These are phyloP conservation scores for Ambastaia sidthimunki DNA, from an alignment of 2,797 vertebrate species.

Conservation along the genomic window DNA sequence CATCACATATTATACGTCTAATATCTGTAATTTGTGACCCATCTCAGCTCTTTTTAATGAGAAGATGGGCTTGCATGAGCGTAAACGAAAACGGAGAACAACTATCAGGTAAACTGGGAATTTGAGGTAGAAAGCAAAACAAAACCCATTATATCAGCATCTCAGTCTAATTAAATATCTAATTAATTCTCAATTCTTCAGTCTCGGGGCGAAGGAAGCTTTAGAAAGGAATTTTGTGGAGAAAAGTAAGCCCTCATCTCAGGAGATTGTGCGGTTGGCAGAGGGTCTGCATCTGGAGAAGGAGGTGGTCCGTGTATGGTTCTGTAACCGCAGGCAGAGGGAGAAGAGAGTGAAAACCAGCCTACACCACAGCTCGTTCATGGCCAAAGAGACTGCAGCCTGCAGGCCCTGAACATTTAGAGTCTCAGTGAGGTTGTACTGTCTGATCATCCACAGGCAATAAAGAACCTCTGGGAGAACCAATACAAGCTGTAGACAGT, in stretches of 20 bases:
- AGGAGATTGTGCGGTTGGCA: slow-evolving; percentile 95
- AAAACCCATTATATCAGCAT: slow-evolving; percentile 32
- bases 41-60: slow-evolving; percentile 91
- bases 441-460: not conserved
- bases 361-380: slow-evolving; percentile 88
- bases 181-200: slow-evolving; percentile 66
- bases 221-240: slow-evolving; percentile 93
- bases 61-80: slow-evolving; percentile 93
- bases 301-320: slow-evolving; percentile 98
- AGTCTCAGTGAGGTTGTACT: not conserved
- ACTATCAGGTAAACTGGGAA: slow-evolving; percentile 88
- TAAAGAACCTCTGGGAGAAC: not conserved
- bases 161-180: slow-evolving; percentile 20
- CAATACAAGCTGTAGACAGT: not conserved
- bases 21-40: slow-evolving; percentile 8
- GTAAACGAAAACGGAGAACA: slow-evolving; percentile 96
- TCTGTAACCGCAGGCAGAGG: slow-evolving; percentile 95
- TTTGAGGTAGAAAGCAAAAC: not conserved
- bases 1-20: too few species aligned
- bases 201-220: slow-evolving; percentile 94
- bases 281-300: slow-evolving; percentile 96
- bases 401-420: slow-evolving; percentile 69
- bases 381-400: slow-evolving; percentile 81
- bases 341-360: slow-evolving; percentile 98
- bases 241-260: slow-evolving; percentile 95